Evolutionary conservation across 2,888 invertebrate genomes (phyloP).

Genomic region (Euclidia mi): DNA sequence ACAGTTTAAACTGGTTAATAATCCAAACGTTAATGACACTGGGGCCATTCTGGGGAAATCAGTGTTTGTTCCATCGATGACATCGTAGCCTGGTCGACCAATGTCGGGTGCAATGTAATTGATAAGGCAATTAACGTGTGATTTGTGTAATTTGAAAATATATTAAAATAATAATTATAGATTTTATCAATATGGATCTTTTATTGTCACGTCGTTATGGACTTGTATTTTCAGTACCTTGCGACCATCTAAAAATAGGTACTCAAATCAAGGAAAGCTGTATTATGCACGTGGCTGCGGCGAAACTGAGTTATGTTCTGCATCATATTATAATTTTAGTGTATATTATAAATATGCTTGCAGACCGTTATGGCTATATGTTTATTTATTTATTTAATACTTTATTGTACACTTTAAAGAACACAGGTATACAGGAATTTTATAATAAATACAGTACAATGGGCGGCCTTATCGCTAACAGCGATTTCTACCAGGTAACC

Average conservation of each 20-base stretch:
- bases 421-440: too few species aligned
- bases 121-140: conserved; percentile 33
- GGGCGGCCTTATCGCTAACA: too few species aligned
- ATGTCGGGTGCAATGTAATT: conserved; percentile 56
- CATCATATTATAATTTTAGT: background rate
- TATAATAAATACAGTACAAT: too few species aligned
- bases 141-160: conserved; percentile 16
- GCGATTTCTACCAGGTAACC: too few species aligned
- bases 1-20: conserved; percentile 12
- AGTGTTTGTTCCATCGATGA: conserved; percentile 49
- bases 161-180: conserved; percentile 2
- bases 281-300: conserved; percentile 70
- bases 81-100: conserved; percentile 37
- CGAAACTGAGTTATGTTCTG: conserved; percentile 63
- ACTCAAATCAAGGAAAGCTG: conserved; percentile 68
- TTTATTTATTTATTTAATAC: too few species aligned
- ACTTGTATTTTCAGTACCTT: conserved; percentile 50
- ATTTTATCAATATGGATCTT: background rate
- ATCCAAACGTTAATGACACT: conserved; percentile 28
- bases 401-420: too few species aligned
- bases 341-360: background rate
- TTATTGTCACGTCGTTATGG: background rate
- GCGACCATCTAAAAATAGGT: conserved; percentile 63
- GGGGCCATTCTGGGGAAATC: conserved; percentile 58
- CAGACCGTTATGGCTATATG: too few species aligned